These are phyloP conservation scores for Tenthredo amoena DNA, from an alignment of 2,888 invertebrate genomes.

Conservation along the genomic window DNA sequence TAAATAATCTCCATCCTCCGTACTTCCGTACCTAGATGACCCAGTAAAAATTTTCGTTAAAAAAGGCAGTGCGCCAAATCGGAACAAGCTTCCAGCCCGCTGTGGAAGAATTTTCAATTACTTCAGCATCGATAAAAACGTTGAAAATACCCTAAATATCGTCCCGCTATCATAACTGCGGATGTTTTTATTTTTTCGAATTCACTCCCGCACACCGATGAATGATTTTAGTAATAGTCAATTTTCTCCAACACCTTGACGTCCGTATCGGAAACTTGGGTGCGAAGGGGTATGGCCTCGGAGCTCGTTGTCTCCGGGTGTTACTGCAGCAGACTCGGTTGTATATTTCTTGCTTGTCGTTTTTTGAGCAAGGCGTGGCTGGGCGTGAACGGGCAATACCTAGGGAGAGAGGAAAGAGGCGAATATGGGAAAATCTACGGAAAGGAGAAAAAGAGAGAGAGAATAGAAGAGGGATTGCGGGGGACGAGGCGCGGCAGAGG, in stretches of 20 bases:
- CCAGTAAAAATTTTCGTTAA: background rate
- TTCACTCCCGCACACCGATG: background rate
- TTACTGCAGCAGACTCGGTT: constrained; percentile 32
- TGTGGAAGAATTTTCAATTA: background rate
- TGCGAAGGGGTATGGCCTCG: constrained; percentile 15
- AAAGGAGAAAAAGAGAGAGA: constrained; percentile 38
- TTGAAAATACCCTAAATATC: background rate
- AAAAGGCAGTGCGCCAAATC: background rate
- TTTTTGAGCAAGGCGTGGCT: constrained; percentile 55
- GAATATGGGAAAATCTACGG: constrained; percentile 49
- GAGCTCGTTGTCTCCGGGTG: constrained; percentile 44
- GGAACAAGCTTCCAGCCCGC: background rate
- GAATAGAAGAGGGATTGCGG: constrained; percentile 32
- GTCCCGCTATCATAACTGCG: background rate
- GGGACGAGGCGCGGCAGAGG: constrained; percentile 57
- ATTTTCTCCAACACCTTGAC: background rate
- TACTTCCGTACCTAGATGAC: background rate
- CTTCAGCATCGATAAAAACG: background rate
- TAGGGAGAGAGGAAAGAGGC: constrained; percentile 25
- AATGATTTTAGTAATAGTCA: background rate
- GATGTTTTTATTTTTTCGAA: background rate
- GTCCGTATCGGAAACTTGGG: constrained; percentile 13
- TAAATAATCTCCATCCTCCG: constrained; percentile 1
- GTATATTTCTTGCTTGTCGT: constrained; percentile 37
- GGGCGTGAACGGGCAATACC: constrained; percentile 57